A percentile compares a stretch with the other conserved stretches of the same genome.
phyloP scores from a whole-genome alignment of 2,797 vertebrate species.

The Acanthopagrus latus region DNA sequence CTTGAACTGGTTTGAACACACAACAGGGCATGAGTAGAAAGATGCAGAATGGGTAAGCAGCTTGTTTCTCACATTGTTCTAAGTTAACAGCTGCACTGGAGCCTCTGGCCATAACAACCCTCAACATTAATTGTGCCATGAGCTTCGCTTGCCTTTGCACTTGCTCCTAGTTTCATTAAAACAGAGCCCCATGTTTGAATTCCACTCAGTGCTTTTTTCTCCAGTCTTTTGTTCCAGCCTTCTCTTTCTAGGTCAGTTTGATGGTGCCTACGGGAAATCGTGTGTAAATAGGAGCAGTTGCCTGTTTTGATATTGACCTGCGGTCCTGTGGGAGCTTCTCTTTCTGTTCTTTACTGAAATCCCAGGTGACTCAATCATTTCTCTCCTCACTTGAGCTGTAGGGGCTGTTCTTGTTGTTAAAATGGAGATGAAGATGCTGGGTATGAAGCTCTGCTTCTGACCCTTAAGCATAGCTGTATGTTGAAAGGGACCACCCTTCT shows the following conservation, averaged over 20 bases:
- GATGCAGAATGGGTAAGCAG: neutral
- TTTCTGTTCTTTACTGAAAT: conserved; percentile 68
- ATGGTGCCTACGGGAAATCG: conserved; percentile 51
- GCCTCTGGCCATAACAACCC: conserved; percentile 1
- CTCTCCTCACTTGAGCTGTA: conserved; percentile 48
- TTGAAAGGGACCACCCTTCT: conserved; percentile 71
- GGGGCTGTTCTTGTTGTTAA: conserved; percentile 44
- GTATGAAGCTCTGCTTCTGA: conserved; percentile 34
- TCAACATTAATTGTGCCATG: conserved; percentile 28
- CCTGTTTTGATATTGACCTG: conserved; percentile 76
- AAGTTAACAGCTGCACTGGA: neutral
- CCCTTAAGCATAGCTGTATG: conserved; percentile 25
- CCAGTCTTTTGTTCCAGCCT: conserved; percentile 51
- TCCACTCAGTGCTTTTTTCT: conserved; percentile 13
- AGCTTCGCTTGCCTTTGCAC: conserved; percentile 21
- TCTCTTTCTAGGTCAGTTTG: conserved; percentile 59
- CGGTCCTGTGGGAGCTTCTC: conserved; percentile 52
- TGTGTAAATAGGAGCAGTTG: conserved; percentile 69
- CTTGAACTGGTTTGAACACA: neutral
- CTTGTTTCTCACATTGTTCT: conserved; percentile 16
- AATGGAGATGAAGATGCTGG: conserved; percentile 37
- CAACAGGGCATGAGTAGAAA: neutral
- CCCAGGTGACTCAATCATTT: conserved; percentile 72
- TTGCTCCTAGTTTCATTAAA: conserved; percentile 58
- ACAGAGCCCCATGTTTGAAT: conserved; percentile 48